phyloP scores from a whole-genome alignment of 2,888 invertebrate species.

The Andrena praecox region DNA sequence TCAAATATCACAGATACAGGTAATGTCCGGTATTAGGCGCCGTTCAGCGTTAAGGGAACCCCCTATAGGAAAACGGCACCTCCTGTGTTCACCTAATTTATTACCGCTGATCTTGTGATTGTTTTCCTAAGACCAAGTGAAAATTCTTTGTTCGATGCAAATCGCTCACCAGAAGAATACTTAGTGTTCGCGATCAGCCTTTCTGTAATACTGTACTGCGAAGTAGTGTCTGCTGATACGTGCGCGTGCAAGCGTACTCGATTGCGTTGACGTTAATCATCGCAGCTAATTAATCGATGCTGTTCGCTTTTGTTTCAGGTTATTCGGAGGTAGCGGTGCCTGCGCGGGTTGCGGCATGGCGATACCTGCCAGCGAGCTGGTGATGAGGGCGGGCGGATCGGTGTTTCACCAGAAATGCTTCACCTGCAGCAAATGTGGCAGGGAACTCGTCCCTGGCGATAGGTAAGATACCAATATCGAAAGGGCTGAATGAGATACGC shows the following conservation, averaged over 20 bases:
- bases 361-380: constrained; percentile 97
- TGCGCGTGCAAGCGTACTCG: neutral
- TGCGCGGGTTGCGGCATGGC: constrained; percentile 96
- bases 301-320: constrained; percentile 87
- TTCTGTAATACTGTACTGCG: too few relatives aligned
- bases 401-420: constrained; percentile 98
- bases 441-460: constrained; percentile 95
- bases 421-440: constrained; percentile 96
- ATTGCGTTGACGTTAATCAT: neutral
- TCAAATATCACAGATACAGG: too few relatives aligned
- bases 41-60: too few relatives aligned
- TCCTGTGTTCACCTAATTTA: too few relatives aligned
- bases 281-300: constrained; percentile 26
- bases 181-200: too few relatives aligned
- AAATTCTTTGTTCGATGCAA: too few relatives aligned
- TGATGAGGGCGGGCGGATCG: constrained; percentile 92
- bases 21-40: too few relatives aligned
- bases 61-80: too few relatives aligned
- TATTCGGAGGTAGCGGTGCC: constrained; percentile 95
- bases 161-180: too few relatives aligned
- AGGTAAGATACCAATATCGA: constrained; percentile 86
- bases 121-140: too few relatives aligned
- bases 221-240: too few relatives aligned
- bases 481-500: neutral
- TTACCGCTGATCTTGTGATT: too few relatives aligned